Evolutionary conservation across 2,888 invertebrate species (phyloP), one percentile per base, ranked within the genome.

Genomic region (Polyommatus iphigenia): DNA sequence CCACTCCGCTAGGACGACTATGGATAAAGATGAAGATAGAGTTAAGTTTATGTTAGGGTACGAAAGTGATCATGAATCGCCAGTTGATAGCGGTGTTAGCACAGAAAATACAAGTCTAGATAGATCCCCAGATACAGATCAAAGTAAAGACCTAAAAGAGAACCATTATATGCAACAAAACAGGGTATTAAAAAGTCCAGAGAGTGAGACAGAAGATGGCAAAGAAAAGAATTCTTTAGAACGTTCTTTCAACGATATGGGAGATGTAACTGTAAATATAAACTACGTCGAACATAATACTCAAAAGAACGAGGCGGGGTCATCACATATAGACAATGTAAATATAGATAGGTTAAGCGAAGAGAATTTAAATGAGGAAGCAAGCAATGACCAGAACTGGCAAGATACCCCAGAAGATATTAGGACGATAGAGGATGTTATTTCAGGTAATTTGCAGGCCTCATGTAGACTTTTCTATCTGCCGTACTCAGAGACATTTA

Each of bases 91-190:
- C 0, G 96, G 96, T 0, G 96, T 96, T 76, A 96, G 96, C 84
- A 96, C 96, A 36, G 96, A 96, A 86, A 96, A 96, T 81, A 96
- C 96, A 50, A 96, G 96, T 83, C 88, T 96, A 84, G 96, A 96
- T 86, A 89, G 95, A 84, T 95, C 95, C 13, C 96, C 96, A 0
- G 96, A 95, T 79, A 90, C 95, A 2, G 95, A 96, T 79, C 88
- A 92, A 78, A 91, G 83, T 80, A 91, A 90, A 83, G 87, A 88
- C 7, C 81, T 90, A 5, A 89, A 89, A 81, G 87, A 90, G 76
- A 89, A 87, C 76, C 88, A 90, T 79, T 93, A 88, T 81, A 91
- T 92, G 87, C 87, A 90, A 86, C 91, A 91, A 81, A 94, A 93
- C 87, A 90, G 92, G 87, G 91, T 92, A 84, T 82, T 92, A 79